These are phyloP conservation scores for Zaprionus ornatus DNA, from an alignment of 1,140 invertebrate species.

Conservation along the genomic window DNA sequence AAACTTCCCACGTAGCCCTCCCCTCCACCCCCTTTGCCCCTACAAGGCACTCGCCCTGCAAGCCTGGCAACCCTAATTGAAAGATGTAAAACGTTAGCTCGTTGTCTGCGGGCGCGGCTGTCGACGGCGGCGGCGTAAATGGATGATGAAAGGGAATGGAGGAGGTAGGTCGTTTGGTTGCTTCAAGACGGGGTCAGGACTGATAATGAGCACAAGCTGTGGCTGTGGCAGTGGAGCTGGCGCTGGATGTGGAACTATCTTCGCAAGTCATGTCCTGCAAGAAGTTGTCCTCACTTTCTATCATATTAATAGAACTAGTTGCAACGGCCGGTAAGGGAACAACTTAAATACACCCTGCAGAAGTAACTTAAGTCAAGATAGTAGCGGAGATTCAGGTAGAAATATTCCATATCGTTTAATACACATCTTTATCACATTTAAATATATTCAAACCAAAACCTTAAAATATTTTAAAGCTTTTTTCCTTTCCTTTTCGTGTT, in stretches of 20 bases:
- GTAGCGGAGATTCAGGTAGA: too few species aligned
- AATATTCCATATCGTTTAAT: too few species aligned
- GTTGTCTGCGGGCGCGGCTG: constrained; percentile 30
- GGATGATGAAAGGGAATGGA: not conserved
- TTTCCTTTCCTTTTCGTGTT: too few species aligned
- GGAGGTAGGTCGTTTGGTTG: constrained; percentile 7
- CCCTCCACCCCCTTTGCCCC: not conserved
- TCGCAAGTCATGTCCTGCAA: constrained; percentile 38
- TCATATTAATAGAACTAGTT: constrained; percentile 30
- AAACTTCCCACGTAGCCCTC: not conserved
- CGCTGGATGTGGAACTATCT: constrained; percentile 34
- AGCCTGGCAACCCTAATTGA: constrained; percentile 54
- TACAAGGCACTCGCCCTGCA: not conserved
- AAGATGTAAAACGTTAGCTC: constrained; percentile 67
- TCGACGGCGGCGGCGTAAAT: too few species aligned
- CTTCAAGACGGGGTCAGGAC: not conserved
- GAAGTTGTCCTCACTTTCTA: constrained; percentile 36
- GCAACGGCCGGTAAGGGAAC: not conserved
- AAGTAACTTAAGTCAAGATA: not conserved
- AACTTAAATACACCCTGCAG: not conserved
- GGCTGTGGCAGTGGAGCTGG: not conserved
- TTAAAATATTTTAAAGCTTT: too few species aligned
- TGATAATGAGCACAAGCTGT: constrained; percentile 53
- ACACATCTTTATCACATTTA: too few species aligned
- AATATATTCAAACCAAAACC: too few species aligned